Percentiles rank a stretch among this genome's conserved stretches.
Conservation (phyloP, 64 coral and sea anemone species). For the Dendronephthya gigantea region DNA sequence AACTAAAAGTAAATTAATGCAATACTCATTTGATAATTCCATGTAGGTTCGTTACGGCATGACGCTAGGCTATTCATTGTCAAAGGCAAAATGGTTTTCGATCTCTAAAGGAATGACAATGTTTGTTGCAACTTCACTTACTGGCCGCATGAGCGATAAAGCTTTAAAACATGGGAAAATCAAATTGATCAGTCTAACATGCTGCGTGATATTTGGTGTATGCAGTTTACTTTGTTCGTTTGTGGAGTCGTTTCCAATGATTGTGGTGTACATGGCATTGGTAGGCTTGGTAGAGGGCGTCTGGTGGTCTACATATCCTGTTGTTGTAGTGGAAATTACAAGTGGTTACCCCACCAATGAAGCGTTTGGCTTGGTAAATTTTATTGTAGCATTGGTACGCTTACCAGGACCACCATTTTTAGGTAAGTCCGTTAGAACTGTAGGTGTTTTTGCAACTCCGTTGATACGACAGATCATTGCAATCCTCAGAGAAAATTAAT, state of each 20-base stretch:
- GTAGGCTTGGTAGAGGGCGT: not conserved
- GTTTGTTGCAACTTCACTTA: not conserved
- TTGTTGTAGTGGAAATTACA: not conserved
- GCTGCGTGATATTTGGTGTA: not conserved
- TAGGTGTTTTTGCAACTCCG: not conserved
- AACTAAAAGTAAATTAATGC: not conserved
- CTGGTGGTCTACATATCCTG: not conserved
- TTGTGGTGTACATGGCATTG: not conserved
- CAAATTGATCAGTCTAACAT: not conserved
- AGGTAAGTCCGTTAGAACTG: not conserved
- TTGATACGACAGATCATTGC: too few species aligned
- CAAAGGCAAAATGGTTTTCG: slow-evolving; percentile 5
- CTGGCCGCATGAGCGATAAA: not conserved
- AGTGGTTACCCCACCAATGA: not conserved
- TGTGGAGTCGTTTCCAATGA: not conserved
- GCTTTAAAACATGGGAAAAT: not conserved
- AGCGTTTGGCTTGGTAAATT: not conserved
- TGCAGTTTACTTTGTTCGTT: not conserved
- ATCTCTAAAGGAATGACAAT: not conserved
- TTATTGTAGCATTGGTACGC: not conserved
- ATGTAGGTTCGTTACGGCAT: not conserved
- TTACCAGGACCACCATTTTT: not conserved
- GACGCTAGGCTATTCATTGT: not conserved
- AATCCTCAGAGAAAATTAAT: too few species aligned
- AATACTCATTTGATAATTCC: not conserved